Evolutionary conservation across 2,797 vertebrate species (phyloP).

Genomic region (Hyperoplus lanceolatus): DNA sequence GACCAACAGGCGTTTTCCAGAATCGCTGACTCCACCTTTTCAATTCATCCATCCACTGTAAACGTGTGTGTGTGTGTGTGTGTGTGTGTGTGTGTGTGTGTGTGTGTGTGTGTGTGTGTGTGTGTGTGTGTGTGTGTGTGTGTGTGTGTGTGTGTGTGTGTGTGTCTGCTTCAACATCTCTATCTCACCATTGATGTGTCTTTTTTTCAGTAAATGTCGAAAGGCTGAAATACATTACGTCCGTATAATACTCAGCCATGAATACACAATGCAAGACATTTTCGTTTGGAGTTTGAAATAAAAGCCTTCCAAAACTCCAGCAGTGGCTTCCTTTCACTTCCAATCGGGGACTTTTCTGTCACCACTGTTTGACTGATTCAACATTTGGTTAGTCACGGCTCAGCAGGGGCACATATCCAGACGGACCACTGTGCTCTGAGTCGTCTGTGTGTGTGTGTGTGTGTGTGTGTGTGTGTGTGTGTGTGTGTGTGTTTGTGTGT

Average conservation of each 20-base stretch:
- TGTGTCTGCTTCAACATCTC: constrained; percentile 3
- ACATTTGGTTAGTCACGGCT: constrained; percentile 56
- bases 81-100: too few relatives aligned
- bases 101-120: too few relatives aligned
- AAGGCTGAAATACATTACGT: not conserved
- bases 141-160: too few relatives aligned
- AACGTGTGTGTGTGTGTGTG: too few relatives aligned
- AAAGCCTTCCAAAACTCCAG: constrained; percentile 22
- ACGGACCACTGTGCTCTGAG: constrained; percentile 11
- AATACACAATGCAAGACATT: constrained; percentile 10
- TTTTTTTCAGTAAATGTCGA: not conserved
- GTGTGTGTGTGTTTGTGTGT: not conserved
- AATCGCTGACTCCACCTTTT: too few relatives aligned
- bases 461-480: constrained; percentile 3
- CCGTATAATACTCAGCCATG: not conserved
- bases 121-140: too few relatives aligned
- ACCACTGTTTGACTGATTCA: constrained; percentile 39
- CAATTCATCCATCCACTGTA: too few relatives aligned
- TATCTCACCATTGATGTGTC: not conserved
- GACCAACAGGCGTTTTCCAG: too few relatives aligned
- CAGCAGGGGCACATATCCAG: constrained; percentile 35
- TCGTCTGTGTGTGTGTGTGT: not conserved
- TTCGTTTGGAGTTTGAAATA: not conserved
- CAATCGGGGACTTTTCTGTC: not conserved
- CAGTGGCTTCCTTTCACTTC: constrained; percentile 15